Evolutionary conservation across 2,797 vertebrate species (phyloP), one percentile per base, ranked within the genome.

Genomic region (Rousettus madagascariensis): DNA sequence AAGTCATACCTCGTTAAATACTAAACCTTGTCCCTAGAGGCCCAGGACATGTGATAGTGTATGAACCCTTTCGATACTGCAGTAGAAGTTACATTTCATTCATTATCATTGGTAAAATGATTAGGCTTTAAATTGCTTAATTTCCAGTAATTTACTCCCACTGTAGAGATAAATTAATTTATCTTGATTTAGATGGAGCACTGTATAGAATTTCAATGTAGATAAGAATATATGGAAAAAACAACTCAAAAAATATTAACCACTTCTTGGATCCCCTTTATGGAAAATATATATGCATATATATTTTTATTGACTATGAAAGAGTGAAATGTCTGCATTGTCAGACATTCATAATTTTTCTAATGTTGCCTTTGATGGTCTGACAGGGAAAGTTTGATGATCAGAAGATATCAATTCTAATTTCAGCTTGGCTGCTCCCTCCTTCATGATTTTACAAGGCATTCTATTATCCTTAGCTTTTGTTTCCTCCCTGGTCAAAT

Each of bases 101-200:
- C 80, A 84, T 86, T 80, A 83, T 68, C 65, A 30, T 51, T 85
- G 33, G n/a, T 80, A 43, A 85, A 95, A 65, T 75, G 75, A 91
- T 91, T 41, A 53, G 30, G 72, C 36, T 90, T 86, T 93, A 69
- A 49, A 53, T 77, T 53, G 85, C 69, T 94, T 94, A 87, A 68
- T 77, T 94, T 95, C 38, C n/a, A 86, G 61, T 80, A 53, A 91
- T 86, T 68, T 87, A 33, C 92, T 86, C 85, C 83, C 17, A 8
- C 36, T 84, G 15, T 68, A 55, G 55, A 91, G 61, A 95, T 90
- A 96, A 94, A 72, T 72, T 90, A 69, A 95, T 90, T 79, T 97
- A 41, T 88, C 57, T 93, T 86, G 72, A 87, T 85, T 92, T 91
- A 92, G 78, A 80, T 66, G 55, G n/a, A 85, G 66, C 38, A 53